Evolutionary conservation across 2,888 invertebrate genomes (phyloP).

Genomic region (Athetis lepigone): DNA sequence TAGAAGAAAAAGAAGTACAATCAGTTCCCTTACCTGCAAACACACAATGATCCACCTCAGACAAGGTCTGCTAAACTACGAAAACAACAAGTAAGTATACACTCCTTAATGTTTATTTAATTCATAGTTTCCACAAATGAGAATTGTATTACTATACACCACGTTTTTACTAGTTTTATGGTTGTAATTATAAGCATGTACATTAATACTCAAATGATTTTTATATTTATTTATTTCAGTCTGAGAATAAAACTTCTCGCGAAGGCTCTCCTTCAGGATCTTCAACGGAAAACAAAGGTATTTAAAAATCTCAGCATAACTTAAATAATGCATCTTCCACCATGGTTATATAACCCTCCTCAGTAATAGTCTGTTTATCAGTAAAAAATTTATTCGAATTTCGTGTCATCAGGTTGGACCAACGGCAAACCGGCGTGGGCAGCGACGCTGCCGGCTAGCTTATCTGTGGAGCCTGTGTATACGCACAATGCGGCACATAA

Average conservation of each 20-base stretch:
- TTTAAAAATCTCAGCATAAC: too few relatives aligned
- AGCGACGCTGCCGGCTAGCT: constrained; percentile 80
- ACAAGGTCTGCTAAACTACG: constrained; percentile 90
- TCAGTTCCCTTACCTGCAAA: constrained; percentile 86
- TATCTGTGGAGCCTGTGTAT: constrained; percentile 85
- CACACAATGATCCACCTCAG: constrained; percentile 86
- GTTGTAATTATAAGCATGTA: too few relatives aligned
- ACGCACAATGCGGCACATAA: constrained; percentile 76
- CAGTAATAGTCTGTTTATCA: too few relatives aligned
- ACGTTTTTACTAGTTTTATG: too few relatives aligned
- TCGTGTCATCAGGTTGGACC: constrained; percentile 72
- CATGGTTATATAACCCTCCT: too few relatives aligned
- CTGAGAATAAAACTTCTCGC: constrained; percentile 81
- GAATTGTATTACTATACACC: too few relatives aligned
- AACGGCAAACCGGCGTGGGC: constrained; percentile 82
- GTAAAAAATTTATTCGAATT: too few relatives aligned
- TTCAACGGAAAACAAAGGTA: constrained; percentile 84
- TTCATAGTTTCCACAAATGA: too few relatives aligned
- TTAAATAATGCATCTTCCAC: too few relatives aligned
- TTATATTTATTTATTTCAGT: constrained; percentile 65
- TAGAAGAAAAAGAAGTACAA: constrained; percentile 88
- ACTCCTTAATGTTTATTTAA: neutral
- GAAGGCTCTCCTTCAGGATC: constrained; percentile 87
- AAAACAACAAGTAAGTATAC: constrained; percentile 88
- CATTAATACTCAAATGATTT: neutral